Conservation (phyloP, 2,797 vertebrate genomes). For the Sebastes minor region DNA sequence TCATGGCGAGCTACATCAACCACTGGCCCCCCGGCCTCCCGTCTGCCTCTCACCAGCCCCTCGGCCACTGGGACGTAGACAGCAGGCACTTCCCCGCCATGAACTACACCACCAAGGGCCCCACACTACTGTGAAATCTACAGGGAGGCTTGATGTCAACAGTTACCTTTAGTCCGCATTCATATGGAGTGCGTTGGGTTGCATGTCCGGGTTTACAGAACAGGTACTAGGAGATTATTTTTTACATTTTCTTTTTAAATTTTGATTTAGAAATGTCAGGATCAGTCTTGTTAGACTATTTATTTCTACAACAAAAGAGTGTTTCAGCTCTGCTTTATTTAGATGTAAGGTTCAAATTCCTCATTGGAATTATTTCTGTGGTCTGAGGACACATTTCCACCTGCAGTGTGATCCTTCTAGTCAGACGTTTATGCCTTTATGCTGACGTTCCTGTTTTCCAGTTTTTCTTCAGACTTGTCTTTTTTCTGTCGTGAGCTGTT, state of each 20-base stretch:
- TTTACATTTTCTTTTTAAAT: constrained; percentile 13
- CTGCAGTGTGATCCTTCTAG: not conserved
- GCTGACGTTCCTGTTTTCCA: not conserved
- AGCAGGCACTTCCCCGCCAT: constrained; percentile 84
- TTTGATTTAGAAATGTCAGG: constrained; percentile 32
- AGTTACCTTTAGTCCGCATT: constrained; percentile 2
- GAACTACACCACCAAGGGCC: constrained; percentile 87
- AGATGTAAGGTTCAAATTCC: not conserved
- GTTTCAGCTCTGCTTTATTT: constrained; percentile 35
- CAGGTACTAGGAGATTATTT: constrained; percentile 17
- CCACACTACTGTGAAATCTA: constrained; percentile 87
- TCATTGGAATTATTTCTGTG: not conserved
- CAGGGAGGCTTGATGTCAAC: constrained; percentile 12
- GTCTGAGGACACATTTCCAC: not conserved
- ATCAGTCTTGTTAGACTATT: constrained; percentile 44
- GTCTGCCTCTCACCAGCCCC: constrained; percentile 62
- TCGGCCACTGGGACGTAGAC: constrained; percentile 82
- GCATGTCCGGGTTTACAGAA: constrained; percentile 22
- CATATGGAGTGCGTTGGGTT: constrained; percentile 7
- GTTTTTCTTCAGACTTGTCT: not conserved
- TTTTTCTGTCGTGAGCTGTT: constrained; percentile 1
- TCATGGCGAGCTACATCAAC: constrained; percentile 96
- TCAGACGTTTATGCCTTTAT: not conserved
- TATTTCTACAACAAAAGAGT: constrained; percentile 60
- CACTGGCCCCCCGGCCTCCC: constrained; percentile 76